Evolutionary conservation across 2,888 invertebrate species (phyloP), one percentile per base, ranked within the genome.

Genomic region (Lottia gigantea): DNA sequence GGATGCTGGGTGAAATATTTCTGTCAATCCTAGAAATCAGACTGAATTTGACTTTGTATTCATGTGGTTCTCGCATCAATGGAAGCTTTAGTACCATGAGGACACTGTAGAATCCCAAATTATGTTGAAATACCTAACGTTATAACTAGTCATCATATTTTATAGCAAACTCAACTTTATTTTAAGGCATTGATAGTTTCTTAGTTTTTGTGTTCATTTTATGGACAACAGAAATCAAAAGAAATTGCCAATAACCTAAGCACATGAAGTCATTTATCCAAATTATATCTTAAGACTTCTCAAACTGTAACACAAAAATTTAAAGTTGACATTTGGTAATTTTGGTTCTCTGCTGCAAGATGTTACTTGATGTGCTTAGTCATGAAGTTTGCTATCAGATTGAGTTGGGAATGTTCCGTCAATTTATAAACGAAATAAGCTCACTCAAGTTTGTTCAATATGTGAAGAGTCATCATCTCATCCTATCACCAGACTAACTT

Each of bases 101-200:
- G 55, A 55, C 55, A 55, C 55, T 55, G 55, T 55, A 55, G 55
- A 55, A 55, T 55, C 55, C 55, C 55, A 55, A 55, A 55, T 55
- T 55, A 55, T 55, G 55, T 55, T 55, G 19, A 55, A 55, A 6
- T 40, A 55, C 55, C 55, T 55, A 55, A 55, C 55, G 19, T 55
- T 23, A 55, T 23, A 23, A 23, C 23, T 55, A 8, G 40, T 55
- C 55, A 55, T 55, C 55, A 55, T 55, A 55, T 55, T 55, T 19
- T 55, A 55, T 55, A 55, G 55, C 55, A 55, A 55, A n/a, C 55
- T 55, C 55, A 7, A 55, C n/a, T 55, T 19, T 55, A 19, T 23
- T 55, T 23, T 55, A 55, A 55, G 40, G 40, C 40, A 40, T 40
- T 40, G 40, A 40, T 40, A 6, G 6, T 40, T 40, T 11, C 40